Percentiles rank a stretch among this genome's conserved stretches.
These are phyloP conservation scores for Paramormyrops kingsleyae DNA, from an alignment of 2,113 vertebrate genomes.

Conservation along the genomic window DNA sequence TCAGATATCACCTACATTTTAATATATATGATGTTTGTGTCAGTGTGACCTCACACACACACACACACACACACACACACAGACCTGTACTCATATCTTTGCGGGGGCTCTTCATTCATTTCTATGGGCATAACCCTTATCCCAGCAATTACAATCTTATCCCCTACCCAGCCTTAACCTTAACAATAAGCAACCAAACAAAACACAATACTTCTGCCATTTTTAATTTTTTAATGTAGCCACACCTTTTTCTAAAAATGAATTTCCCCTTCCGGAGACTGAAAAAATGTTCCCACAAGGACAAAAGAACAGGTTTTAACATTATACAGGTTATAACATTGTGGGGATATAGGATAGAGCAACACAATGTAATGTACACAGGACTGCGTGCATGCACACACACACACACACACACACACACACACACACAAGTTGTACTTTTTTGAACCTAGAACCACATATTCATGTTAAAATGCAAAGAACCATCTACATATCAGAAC, in stretches of 20 bases:
- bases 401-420: not conserved
- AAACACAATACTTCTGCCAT: not conserved
- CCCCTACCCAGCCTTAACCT: not conserved
- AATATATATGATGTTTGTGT: conserved; percentile 11
- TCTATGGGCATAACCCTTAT: not conserved
- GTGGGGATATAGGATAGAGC: not conserved
- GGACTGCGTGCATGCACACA: not conserved
- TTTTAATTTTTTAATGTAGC: too few relatives aligned
- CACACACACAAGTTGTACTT: not conserved
- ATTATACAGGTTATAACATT: not conserved
- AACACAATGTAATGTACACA: not conserved
- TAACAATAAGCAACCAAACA: not conserved
- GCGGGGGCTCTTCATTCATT: not conserved
- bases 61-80: too few relatives aligned
- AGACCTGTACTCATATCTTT: too few relatives aligned
- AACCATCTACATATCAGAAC: conserved; percentile 25
- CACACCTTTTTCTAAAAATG: not conserved
- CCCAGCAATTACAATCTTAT: not conserved
- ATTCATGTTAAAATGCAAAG: not conserved
- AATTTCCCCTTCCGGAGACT: not conserved
- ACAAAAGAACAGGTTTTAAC: not conserved
- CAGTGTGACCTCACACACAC: not conserved
- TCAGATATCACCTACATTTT: conserved; percentile 53
- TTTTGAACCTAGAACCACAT: not conserved
- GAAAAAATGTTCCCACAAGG: not conserved